phyloP scores from a whole-genome alignment of 2,113 vertebrate genomes.

The Limnothrissa miodon region DNA sequence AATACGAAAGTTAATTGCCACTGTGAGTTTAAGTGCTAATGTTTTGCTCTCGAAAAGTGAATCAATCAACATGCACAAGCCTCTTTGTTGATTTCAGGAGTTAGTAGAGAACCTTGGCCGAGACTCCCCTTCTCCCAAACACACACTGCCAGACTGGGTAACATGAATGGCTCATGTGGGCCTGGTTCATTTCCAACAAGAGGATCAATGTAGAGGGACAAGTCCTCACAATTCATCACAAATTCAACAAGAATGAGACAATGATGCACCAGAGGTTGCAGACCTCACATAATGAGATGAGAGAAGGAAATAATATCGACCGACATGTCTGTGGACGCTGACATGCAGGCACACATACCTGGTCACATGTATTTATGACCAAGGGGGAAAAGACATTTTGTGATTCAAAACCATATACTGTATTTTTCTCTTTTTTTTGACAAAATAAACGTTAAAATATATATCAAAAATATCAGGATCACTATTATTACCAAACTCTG shows the following conservation, averaged over 20 bases:
- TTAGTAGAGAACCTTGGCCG: background rate
- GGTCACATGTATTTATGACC: constrained; percentile 20
- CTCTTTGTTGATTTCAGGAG: background rate
- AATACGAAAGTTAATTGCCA: background rate
- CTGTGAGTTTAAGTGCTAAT: background rate
- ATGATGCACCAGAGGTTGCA: background rate
- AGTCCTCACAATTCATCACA: background rate
- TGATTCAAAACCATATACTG: constrained; percentile 25
- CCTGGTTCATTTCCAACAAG: constrained; percentile 7
- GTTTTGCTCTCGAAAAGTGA: background rate
- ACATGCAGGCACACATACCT: constrained; percentile 44
- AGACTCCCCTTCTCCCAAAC: background rate
- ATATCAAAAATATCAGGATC: constrained; percentile 7
- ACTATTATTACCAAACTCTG: constrained; percentile 40
- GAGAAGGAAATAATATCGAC: constrained; percentile 46
- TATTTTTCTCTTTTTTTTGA: constrained; percentile 6
- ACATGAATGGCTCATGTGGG: background rate
- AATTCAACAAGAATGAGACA: background rate
- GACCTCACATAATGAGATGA: background rate
- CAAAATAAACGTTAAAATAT: constrained; percentile 10
- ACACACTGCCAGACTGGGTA: background rate
- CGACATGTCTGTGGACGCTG: constrained; percentile 44
- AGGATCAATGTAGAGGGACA: background rate
- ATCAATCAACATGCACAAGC: background rate
- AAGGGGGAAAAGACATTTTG: constrained; percentile 39